These are phyloP conservation scores for Alosa alosa DNA, from an alignment of 2,113 vertebrate genomes.

Conservation along the genomic window DNA sequence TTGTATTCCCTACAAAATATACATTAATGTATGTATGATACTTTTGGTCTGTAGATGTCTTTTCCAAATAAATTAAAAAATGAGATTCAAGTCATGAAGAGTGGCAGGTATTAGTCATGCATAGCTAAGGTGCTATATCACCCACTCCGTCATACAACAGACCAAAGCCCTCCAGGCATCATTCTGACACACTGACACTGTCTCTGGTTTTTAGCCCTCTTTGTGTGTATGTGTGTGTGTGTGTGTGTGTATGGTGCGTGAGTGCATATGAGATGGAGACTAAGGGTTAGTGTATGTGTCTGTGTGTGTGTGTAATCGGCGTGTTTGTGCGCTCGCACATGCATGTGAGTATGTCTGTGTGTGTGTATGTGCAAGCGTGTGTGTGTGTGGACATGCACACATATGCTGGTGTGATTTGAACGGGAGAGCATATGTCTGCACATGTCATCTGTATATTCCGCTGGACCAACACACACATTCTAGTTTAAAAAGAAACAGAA, in stretches of 20 bases:
- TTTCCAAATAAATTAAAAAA: conserved; percentile 40
- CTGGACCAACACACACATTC: background rate
- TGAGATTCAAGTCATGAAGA: conserved; percentile 38
- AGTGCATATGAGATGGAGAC: background rate
- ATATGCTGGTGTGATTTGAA: background rate
- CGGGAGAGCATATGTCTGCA: background rate
- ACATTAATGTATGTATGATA: conserved; percentile 28
- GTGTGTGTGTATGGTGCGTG: background rate
- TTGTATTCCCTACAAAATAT: background rate
- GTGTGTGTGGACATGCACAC: background rate
- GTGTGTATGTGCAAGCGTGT: background rate
- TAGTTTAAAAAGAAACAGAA: background rate
- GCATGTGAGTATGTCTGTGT: background rate
- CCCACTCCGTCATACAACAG: conserved; percentile 51
- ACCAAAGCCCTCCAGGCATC: conserved; percentile 55
- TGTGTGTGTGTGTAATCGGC: background rate
- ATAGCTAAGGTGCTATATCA: conserved; percentile 63
- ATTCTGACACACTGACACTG: conserved; percentile 31
- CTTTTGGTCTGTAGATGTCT: conserved; percentile 33
- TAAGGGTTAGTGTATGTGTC: background rate
- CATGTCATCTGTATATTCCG: background rate
- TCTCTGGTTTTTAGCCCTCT: background rate
- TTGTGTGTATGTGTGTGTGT: conserved; percentile 25
- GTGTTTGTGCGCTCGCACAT: background rate
- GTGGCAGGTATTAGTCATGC: conserved; percentile 63